Evolutionary conservation across 2,888 invertebrate species (phyloP).

Genomic region (Caenorhabditis sp.): DNA sequence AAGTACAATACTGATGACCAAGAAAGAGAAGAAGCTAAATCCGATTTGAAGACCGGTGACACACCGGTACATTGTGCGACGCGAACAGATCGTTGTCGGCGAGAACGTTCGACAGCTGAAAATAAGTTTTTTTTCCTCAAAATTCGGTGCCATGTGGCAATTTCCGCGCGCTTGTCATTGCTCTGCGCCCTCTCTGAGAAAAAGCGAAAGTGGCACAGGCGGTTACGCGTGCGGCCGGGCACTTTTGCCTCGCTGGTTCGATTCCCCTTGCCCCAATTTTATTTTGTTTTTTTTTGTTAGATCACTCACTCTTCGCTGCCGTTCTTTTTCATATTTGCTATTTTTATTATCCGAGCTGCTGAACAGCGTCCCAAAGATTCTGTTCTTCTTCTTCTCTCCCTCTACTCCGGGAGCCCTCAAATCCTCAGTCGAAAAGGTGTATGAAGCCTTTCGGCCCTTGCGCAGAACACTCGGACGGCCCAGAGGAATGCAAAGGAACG

Average conservation of each 20-base stretch:
- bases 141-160: no score
- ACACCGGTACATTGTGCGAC: constrained; percentile 79
- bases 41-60: constrained; percentile 82
- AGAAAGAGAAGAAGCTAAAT: constrained; percentile 81
- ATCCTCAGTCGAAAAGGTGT: constrained; percentile 62
- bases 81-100: constrained; percentile 72
- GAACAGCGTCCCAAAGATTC: constrained; percentile 29
- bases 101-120: constrained; percentile 76
- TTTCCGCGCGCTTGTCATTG: no score
- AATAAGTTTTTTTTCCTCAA: no score
- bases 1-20: constrained; percentile 78
- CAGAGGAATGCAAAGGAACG: constrained; percentile 50
- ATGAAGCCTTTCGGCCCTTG: constrained; percentile 64
- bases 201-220: no score
- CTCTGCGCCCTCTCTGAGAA: no score
- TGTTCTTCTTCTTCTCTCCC: constrained; percentile 30
- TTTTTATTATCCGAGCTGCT: not conserved
- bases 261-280: not conserved
- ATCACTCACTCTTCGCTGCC: constrained; percentile 59
- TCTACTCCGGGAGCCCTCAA: constrained; percentile 36
- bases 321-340: constrained; percentile 63
- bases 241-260: no score
- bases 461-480: constrained; percentile 46
- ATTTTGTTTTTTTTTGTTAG: no score
- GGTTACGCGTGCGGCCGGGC: no score